Base-by-base conservation (phyloP, 2,113 vertebrate species). In the Sardina pilchardus region DNA sequence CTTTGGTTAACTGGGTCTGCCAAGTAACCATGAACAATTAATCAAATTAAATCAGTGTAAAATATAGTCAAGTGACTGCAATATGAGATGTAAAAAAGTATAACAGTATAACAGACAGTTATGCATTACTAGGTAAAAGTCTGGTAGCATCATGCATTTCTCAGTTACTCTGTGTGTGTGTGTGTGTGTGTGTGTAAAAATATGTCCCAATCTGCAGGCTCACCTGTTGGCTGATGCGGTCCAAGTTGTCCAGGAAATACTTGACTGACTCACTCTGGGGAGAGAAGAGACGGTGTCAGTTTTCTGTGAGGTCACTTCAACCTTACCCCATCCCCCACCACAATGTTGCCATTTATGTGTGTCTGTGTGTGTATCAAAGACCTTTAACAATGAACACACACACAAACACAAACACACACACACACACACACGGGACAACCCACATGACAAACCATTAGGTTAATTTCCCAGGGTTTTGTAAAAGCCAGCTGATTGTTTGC, bases 201-300 rank as follows among this genome's bases (percentile, higher is more conserved):
- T 8, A 63, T 63, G 24, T 63, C n/a, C 59, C n/a, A 63, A 6
- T 63, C 59, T 5, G 4, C 42, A 42, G 26, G 43, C 83, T 83
- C 24, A 67, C 83, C 83, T 63, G 83, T 9, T 84, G 83, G 34
- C 56, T 53, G 21, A 84, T 67, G 34, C 42, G 83, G 44, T 71
- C 21, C 21, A 84, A 63, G 39, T 84, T 84, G 56, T 84, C 39
- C 56, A 67, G 34, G 83, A 44, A 67, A 34, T 84, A 84, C 36
- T 84, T 63, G 21, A 84, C 56, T 44, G 83, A 84, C 21, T 67
- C 83, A 44, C 24, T 44, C 83, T 84, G 19, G 45, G 26, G 71
- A 43, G 45, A 39, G 36, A 24, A 84, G 24, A 59, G 30, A 34
- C 1, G 10, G 10, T 30, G 63, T 67, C 63, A 26, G 1, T 71